These are phyloP conservation scores for Pimpla rufipes DNA, from an alignment of 2,888 invertebrate genomes.

Conservation along the genomic window DNA sequence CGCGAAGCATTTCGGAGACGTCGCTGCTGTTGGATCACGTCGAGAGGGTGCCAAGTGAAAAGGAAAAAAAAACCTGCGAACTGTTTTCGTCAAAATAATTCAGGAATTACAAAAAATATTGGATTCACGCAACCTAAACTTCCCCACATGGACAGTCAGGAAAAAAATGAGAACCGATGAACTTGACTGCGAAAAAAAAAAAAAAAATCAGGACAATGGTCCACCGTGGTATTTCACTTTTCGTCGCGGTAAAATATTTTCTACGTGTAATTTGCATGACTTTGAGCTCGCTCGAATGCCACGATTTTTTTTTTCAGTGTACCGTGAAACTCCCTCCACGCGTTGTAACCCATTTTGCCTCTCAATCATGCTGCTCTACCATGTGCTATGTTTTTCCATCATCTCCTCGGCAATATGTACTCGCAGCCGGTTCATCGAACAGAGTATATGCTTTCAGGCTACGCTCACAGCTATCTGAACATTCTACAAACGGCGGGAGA, in stretches of 20 bases:
- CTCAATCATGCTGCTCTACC: not conserved
- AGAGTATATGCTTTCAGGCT: slow-evolving; percentile 54
- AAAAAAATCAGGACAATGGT: no score
- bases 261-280: no score
- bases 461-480: slow-evolving; percentile 62
- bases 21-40: slow-evolving; percentile 37
- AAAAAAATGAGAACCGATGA: not conserved
- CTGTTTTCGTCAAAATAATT: slow-evolving; percentile 5
- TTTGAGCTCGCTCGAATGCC: no score
- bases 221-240: no score
- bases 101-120: not conserved
- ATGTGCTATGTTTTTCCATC: slow-evolving; percentile 1
- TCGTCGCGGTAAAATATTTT: no score
- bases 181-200: no score
- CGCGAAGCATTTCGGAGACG: slow-evolving; percentile 41
- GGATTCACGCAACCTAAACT: not conserved
- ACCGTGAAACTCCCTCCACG: not conserved
- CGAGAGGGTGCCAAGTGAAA: slow-evolving; percentile 14
- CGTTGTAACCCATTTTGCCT: not conserved
- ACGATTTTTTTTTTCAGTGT: not conserved
- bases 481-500: slow-evolving; percentile 58
- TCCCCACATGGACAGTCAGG: no score
- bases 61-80: slow-evolving; percentile 14
- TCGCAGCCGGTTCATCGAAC: slow-evolving; percentile 48
- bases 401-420: slow-evolving; percentile 30